Evolutionary conservation across 2,888 invertebrate genomes (phyloP), one percentile per base, ranked within the genome.

Genomic region (Macrosiphum euphorbiae): DNA sequence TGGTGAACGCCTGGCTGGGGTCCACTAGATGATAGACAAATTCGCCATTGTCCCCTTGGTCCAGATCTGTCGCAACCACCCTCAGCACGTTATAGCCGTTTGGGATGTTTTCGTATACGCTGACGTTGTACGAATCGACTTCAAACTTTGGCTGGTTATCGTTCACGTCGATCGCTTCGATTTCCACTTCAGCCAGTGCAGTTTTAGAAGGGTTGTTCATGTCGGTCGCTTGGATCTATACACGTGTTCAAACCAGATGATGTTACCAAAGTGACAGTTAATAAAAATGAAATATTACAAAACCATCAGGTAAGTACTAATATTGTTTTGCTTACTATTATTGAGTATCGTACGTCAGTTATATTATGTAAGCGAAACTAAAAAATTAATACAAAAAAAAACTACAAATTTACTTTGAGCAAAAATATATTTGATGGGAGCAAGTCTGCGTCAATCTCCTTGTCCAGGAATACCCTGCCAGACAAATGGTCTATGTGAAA

Each of bases 41-140:
- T 95, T 98, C 98, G 0, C 97, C 97, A 95, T 98, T 98, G 94
- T 98, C 98, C 0, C 97, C 98, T 95, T 98, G 98, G 95, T 98
- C 98, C 91, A 97, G 97, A 95, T 98, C 98, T 1, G 97, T 96
- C 0, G 98, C 98, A 95, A 98, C 97, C 24, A 98, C 97, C 95
- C 97, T 97, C 52, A 97, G 95, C 11, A 97, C 97, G 95, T 97
- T 97, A 95, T 97, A 97, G 3, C 98, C 98, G 95, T 98, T 98
- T 0, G 98, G 98, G 55, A 98, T 96, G 95, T 98, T 98, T 95
- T 98, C 98, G 87, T 98, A 98, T 95, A 98, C 98, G 95, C 98
- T 98, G 95, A 98, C 98, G 95, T 98, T 98, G 95, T 98, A 98
- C 95, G 98, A 97, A 95, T 98, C 98, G 0, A 98, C 98, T 95